Evolutionary conservation across 2,113 vertebrate species (phyloP).

Genomic region (Heterochromis multidens): DNA sequence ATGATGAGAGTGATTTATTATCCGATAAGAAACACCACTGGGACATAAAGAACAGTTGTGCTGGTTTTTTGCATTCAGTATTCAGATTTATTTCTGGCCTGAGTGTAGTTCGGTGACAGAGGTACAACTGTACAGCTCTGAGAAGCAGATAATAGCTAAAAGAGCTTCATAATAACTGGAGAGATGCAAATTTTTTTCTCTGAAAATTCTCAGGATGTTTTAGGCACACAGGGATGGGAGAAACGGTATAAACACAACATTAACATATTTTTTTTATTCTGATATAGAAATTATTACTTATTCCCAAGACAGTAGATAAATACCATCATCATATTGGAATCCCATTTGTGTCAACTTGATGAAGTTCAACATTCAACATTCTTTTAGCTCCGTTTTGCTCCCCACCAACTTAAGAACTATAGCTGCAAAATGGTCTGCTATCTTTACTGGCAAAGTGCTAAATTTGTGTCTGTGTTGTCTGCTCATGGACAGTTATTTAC

Average conservation of each 20-base stretch:
- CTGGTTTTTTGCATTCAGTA: not conserved
- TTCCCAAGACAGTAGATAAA: no score
- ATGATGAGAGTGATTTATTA: slow-evolving; percentile 28
- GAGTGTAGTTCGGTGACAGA: not conserved
- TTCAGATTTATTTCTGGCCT: not conserved
- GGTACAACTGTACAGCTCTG: not conserved
- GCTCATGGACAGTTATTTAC: no score
- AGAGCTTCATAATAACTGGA: not conserved
- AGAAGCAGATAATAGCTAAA: not conserved
- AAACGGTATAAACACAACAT: not conserved
- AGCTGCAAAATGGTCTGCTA: no score
- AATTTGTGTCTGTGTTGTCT: no score
- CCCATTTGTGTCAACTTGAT: no score
- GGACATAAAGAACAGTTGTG: not conserved
- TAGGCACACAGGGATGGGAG: not conserved
- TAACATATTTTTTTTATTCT: not conserved
- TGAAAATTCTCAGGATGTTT: not conserved
- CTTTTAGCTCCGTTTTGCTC: no score
- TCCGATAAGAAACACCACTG: not conserved
- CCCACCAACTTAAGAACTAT: no score
- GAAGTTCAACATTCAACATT: no score
- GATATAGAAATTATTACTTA: not conserved
- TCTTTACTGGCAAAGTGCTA: no score
- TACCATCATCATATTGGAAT: no score
- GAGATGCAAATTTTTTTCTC: not conserved